Base-by-base conservation (phyloP, 2,888 invertebrate species). In the Clivina fossor region DNA sequence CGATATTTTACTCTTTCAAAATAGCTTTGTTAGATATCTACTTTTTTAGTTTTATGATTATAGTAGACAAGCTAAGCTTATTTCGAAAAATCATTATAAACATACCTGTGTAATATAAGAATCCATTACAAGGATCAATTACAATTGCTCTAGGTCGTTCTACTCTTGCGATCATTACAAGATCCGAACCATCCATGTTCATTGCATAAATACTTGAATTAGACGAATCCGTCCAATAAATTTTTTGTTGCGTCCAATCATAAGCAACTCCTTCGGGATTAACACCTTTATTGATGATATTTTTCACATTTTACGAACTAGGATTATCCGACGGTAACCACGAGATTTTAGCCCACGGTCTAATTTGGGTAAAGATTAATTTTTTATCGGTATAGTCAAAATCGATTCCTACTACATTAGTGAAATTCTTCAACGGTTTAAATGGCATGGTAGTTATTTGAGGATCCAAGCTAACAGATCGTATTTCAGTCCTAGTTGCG, bases 151-250 rank as follows among this genome's bases (percentile, higher is more conserved):
- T 77, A 0, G 97, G 97, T 56, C 95, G 80, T 70, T 95, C 93
- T 0, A 96, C 97, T 65, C 90, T 79, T 0, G 93, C 89, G 54
- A 98, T 93, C 88, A 93, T 93, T 0, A 94, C 92, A 41, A 92
- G 74, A 64, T 92, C 87, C 0, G 85, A 79, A 1, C 93, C 92
- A 67, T 94, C 92, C 16, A 91, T 75, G 69, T 95, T 93, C 90
- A 97, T 93, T 0, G 95, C 90, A 67, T 94, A 95, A 53, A 96
- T 94, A 8, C 92, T 91, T 65, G 92, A 93, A 65, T 95, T 94
- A 0, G 90, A 88, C 20, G 93, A 93, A 68, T 98, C 98, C 0
- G 97, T 94, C 95, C 96, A 99, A 72, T 97, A 98, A 28, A 99
- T 84, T 72, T 96, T 97, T 70, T 91, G 90, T 64, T 93, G 93